Percentiles rank a stretch among this genome's conserved stretches.
These are phyloP conservation scores for Rhinichthys klamathensis DNA, from an alignment of 2,113 vertebrate genomes.

Conservation along the genomic window DNA sequence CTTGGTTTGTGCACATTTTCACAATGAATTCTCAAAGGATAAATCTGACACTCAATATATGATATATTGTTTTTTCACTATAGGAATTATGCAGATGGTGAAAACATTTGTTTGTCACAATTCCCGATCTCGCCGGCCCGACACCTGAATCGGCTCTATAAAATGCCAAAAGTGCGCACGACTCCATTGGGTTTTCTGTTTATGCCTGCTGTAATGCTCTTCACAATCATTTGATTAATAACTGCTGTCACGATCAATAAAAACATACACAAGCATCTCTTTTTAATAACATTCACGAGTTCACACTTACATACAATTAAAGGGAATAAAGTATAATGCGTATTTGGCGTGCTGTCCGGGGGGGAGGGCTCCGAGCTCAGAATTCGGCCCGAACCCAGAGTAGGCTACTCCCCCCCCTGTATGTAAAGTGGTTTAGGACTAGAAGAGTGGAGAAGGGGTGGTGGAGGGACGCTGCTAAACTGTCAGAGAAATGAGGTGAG, in stretches of 20 bases:
- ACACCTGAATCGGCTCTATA: background rate
- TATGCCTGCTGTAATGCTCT: background rate
- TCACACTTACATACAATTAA: too few species aligned
- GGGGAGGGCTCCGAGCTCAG: too few species aligned
- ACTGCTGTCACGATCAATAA: background rate
- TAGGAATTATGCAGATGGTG: background rate
- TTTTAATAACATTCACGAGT: background rate
- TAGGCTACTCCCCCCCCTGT: too few species aligned
- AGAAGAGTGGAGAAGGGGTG: too few species aligned
- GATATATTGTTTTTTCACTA: background rate
- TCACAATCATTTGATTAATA: background rate
- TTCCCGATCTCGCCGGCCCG: background rate
- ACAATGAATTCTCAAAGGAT: background rate
- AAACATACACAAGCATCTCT: background rate
- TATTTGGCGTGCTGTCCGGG: too few species aligned
- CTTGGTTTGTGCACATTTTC: slow-evolving; percentile 28
- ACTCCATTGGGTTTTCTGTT: background rate
- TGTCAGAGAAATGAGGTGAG: too few species aligned
- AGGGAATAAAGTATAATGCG: too few species aligned
- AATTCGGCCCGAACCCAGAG: too few species aligned
- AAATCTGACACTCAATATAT: background rate
- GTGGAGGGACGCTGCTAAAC: too few species aligned
- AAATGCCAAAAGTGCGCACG: background rate
- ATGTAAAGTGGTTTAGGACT: too few species aligned
- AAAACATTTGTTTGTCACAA: background rate